Conservation (phyloP, 1,140 invertebrate genomes). For the Glossosoma conforme region DNA sequence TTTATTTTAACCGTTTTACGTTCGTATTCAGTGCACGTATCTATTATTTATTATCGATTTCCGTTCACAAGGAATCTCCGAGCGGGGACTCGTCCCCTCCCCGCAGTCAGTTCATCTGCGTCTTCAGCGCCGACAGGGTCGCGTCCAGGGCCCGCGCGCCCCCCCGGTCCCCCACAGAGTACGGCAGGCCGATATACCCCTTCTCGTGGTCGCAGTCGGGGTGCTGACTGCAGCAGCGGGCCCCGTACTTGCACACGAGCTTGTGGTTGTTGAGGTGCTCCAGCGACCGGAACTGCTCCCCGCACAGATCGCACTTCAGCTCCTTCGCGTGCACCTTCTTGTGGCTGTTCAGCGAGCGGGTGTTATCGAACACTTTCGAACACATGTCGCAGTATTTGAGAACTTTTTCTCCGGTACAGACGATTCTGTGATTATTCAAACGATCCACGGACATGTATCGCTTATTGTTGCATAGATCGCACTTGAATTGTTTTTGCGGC, state of each 20-base stretch:
- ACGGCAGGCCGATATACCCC: conserved; percentile 49
- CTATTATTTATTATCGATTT: too few relatives aligned
- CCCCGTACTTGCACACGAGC: conserved; percentile 37
- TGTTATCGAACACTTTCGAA: conserved; percentile 51
- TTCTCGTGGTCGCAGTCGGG: conserved; percentile 50
- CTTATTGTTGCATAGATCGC: conserved; percentile 50
- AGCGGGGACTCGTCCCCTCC: too few relatives aligned
- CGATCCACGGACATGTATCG: conserved; percentile 50
- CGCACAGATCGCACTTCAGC: conserved; percentile 49
- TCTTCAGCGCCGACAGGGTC: conserved; percentile 46
- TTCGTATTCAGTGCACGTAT: too few relatives aligned
- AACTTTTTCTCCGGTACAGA: conserved; percentile 48
- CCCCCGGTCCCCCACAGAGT: conserved; percentile 44
- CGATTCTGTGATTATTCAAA: conserved; percentile 49
- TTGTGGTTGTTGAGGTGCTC: conserved; percentile 49
- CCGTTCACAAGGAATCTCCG: too few relatives aligned
- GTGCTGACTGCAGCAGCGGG: conserved; percentile 44
- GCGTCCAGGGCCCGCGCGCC: conserved; percentile 44
- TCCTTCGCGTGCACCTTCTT: conserved; percentile 51
- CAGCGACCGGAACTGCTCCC: conserved; percentile 47
- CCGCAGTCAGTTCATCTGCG: conserved; percentile 45
- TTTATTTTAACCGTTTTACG: too few relatives aligned
- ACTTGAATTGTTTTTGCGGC: conserved; percentile 51
- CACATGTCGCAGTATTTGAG: conserved; percentile 52
- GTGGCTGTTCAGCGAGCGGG: conserved; percentile 50